Conservation (phyloP, 2,888 invertebrate species). For the Heteromurus nitidus region DNA sequence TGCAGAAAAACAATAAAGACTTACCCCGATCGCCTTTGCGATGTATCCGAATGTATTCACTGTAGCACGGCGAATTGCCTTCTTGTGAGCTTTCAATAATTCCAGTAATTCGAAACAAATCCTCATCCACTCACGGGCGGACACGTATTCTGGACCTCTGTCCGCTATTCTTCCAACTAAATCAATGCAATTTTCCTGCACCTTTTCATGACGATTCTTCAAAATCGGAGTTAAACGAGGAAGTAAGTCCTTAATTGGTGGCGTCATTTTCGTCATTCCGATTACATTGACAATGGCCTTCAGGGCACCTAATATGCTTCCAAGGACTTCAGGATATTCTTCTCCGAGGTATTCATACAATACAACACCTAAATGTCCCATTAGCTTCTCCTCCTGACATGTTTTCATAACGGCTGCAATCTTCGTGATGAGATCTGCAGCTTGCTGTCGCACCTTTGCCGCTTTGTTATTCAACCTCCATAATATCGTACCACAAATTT, state of each 20-base stretch:
- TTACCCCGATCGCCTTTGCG: conserved; percentile 97
- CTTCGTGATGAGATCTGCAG: conserved; percentile 98
- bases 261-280: conserved; percentile 99
- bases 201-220: conserved; percentile 95
- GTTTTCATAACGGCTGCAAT: conserved; percentile 99
- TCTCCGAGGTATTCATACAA: conserved; percentile 99
- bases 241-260: conserved; percentile 98
- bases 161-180: conserved; percentile 99
- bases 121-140: conserved; percentile 99
- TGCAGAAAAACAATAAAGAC: conserved; percentile 65
- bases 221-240: conserved; percentile 98
- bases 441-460: conserved; percentile 99
- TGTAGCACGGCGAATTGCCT: conserved; percentile 97
- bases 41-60: conserved; percentile 99
- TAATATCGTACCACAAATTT: conserved; percentile 99
- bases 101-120: conserved; percentile 99
- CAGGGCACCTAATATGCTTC: conserved; percentile 98
- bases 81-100: conserved; percentile 98
- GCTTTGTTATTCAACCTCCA: conserved; percentile 99
- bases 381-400: conserved; percentile 99
- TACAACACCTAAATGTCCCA: conserved; percentile 99
- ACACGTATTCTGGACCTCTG: conserved; percentile 98
- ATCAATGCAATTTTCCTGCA: conserved; percentile 99
- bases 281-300: conserved; percentile 99
- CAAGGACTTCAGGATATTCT: conserved; percentile 99